Evolutionary conservation across 2,113 vertebrate genomes (phyloP), one percentile per base, ranked within the genome.

Genomic region (Gnathochromis pfefferi): DNA sequence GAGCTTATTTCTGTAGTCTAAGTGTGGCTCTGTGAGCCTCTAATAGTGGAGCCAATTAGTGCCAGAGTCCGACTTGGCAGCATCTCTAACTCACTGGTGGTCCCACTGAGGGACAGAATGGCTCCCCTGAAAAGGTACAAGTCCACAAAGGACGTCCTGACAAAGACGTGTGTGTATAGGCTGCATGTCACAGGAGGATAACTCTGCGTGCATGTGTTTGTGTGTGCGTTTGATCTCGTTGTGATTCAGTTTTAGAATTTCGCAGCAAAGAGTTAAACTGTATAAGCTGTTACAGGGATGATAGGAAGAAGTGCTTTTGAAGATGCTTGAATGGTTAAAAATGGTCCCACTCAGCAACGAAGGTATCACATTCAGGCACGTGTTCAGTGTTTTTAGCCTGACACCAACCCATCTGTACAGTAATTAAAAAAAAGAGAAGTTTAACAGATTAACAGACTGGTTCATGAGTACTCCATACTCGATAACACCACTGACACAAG

Each of bases 51-150:
- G 93, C 93, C 92, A 95, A 95, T 96, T 94, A 95, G 91, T 91
- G 94, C 94, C 92, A 91, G 92, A 93, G 93, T 94, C 94, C 80
- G 82, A 92, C 88, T 93, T 95, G 94, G 94, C 94, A 83, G 87
- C 65, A 14, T 58, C 84, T 85, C 85, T 84, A 57, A 85, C 94
- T 95, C 90, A 83, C 95, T 94, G 95, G 95, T 96, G 95, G 95
- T 95, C 94, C 94, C 83, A 92, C 94, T 93, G 94, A 88, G 95
- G 88, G 84, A 85, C 87, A 94, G 90, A 95, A 94, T 80, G 93
- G 90, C 86, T 86, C 84, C 88, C 63, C 85, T 95, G 95, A 95
- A 94, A 94, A 93, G 92, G 93, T 94, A 94, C 94, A 94, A 93
- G 90, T 87, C 85, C 91, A 95, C 94, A 95, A 95, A 93, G 93